Evolutionary conservation across 2,113 vertebrate species (phyloP).

Genomic region (Rhabdomys dilectus): DNA sequence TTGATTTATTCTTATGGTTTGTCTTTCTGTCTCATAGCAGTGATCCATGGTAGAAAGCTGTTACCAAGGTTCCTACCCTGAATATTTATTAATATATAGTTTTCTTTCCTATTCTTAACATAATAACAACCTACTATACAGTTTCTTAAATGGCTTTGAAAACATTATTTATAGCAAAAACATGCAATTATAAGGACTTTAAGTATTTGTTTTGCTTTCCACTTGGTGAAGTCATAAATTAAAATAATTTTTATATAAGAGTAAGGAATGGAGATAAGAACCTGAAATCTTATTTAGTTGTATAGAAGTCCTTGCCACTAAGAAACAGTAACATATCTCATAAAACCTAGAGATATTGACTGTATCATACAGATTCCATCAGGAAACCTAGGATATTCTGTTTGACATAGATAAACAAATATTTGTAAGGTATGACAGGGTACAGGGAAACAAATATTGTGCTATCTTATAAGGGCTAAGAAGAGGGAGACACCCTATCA

Average conservation of each 20-base stretch:
- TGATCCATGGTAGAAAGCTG: background rate
- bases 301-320: background rate
- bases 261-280: background rate
- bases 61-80: background rate
- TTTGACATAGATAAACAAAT: background rate
- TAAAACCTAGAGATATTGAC: background rate
- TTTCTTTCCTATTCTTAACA: slow-evolving; percentile 29
- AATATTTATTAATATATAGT: slow-evolving; percentile 25
- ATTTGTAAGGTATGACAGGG: background rate
- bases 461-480: background rate
- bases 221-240: slow-evolving; percentile 7
- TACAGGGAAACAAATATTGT: background rate
- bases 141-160: slow-evolving; percentile 11
- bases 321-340: background rate
- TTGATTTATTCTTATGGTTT: slow-evolving; percentile 17
- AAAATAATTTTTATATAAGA: slow-evolving; percentile 30
- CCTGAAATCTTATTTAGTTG: slow-evolving; percentile 18
- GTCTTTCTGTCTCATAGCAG: background rate
- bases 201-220: background rate
- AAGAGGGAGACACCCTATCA: background rate
- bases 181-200: background rate
- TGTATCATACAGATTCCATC: background rate
- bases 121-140: background rate
- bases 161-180: slow-evolving; percentile 7
- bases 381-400: background rate